Evolutionary conservation across 2,797 vertebrate genomes (phyloP), one percentile per base, ranked within the genome.

Genomic region (Naso thynnoides): DNA sequence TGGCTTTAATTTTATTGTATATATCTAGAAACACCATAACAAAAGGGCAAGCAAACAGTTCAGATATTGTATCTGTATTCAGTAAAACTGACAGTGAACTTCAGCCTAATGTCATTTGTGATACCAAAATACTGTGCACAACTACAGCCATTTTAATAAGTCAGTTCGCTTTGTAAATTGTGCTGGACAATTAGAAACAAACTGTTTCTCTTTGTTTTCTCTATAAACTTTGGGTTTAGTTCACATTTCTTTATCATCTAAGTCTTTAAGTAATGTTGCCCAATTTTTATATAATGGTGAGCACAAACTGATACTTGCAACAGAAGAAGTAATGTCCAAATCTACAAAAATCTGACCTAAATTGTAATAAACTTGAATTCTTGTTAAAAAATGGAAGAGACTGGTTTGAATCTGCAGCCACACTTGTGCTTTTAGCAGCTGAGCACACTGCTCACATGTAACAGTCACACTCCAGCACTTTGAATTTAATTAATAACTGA

Each of bases 401-500:
- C 29, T 15, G 21, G 18, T 38, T 63, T 3, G 15, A 31, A 48
- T 55, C 38, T 19, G 52, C 5, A 54, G 53, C 41, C 16, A 31
- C 44, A 6, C 21, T 49, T 36, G 48, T 55, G 44, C 19, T 45
- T 15, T 49, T 29, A 57, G 74, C 5, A 64, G 49, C 64, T 13
- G 38, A 59, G 70, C 33, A n/a, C 60, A 26, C 38, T 52, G 62
- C 63, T 70, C 36, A 58, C 39, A 60, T 55, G 50, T 26, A 71
- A 39, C 49, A 33, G 70, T 73, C 59, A 56, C 66, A 58, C 45
- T 70, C 58, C 45, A 42, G 21, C 33, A 72, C 72, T 61, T 73
- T 72, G 73, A 72, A 76, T 82, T 75, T 63, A 88, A 87, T 85
- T 80, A 82, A 74, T 62, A 80, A 72, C 21, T 64, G 54, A 81